Evolutionary conservation across 1,140 invertebrate species (phyloP), one percentile per base, ranked within the genome.

Genomic region (Aplysia californica): DNA sequence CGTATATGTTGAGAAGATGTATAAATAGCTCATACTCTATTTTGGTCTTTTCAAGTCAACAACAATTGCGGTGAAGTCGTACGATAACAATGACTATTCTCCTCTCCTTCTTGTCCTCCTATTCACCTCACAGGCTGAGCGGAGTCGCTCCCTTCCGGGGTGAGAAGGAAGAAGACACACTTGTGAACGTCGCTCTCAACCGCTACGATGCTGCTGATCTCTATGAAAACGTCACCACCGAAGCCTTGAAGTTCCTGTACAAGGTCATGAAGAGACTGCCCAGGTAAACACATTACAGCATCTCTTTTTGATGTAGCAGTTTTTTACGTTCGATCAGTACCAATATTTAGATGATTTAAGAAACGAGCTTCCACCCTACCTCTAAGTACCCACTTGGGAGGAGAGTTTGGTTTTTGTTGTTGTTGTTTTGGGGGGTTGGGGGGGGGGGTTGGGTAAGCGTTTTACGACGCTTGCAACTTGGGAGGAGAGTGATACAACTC

Each of bases 121-220:
- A n/a, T n/a, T n/a, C n/a, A n/a, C n/a, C n/a, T n/a, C 86, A 79
- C 80, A 92, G 92, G 68, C 90, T 99, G 39, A 98, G 96, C 20
- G 98, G 98, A 15, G 93, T 93, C 15, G 96, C 97, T 41, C 97
- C 98, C 39, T 99, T 98, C 93, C 91, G 92, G 65, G 97, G 96
- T 4, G 91, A 92, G 31, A 94, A 94, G 79, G 93, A 95, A 65
- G 92, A 94, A 33, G 96, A 98, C 87, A 98, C 96, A 0, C 93
- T 93, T 77, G 94, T 96, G 85, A 98, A 99, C 88, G 96, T 99
- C 75, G 93, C 93, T 38, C 97, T 94, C 91, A 96, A 98, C 5
- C 92, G 97, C 73, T 99, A 96, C 88, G 92, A 97, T 86, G 98
- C 97, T 85, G 97, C 98, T 85, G 93, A 97, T 90, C 92, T 99